phyloP scores from a whole-genome alignment of 2,888 invertebrate species.

The Xanthia icteritia region DNA sequence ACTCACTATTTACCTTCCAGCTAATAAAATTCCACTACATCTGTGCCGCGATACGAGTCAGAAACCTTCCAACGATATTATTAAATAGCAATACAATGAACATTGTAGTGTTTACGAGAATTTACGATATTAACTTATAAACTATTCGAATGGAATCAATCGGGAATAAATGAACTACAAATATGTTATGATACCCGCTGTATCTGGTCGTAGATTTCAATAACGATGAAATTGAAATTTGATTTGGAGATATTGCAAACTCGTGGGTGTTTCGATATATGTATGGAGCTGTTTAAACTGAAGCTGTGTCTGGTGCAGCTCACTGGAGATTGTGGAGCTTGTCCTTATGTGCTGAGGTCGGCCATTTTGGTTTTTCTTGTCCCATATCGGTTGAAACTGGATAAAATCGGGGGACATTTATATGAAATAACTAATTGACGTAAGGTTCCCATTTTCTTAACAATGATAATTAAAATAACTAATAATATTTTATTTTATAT shows the following conservation, averaged over 20 bases:
- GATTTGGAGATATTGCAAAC: constrained; percentile 24
- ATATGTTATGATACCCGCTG: constrained; percentile 25
- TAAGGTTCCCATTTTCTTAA: no score
- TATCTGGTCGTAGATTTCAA: constrained; percentile 28
- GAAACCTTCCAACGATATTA: constrained; percentile 42
- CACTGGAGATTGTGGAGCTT: background rate
- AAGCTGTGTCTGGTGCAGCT: background rate
- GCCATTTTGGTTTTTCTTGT: background rate
- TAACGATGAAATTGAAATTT: constrained; percentile 34
- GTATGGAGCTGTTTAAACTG: background rate
- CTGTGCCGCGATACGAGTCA: constrained; percentile 24
- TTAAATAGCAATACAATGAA: constrained; percentile 48
- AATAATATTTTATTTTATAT: no score
- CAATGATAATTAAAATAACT: no score
- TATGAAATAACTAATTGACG: no score
- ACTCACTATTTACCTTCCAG: no score
- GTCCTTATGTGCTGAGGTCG: background rate
- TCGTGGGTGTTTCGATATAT: background rate
- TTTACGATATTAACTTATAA: constrained; percentile 37
- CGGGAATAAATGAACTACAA: constrained; percentile 26
- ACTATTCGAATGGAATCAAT: constrained; percentile 47
- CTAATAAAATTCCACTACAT: constrained; percentile 27
- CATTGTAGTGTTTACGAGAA: constrained; percentile 25
- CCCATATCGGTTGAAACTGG: background rate
- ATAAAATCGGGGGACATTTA: no score